A percentile compares a stretch with the other conserved stretches of the same genome.
Evolutionary conservation across 1,140 invertebrate species (phyloP).

Genomic region (Euborellia annulipes): DNA sequence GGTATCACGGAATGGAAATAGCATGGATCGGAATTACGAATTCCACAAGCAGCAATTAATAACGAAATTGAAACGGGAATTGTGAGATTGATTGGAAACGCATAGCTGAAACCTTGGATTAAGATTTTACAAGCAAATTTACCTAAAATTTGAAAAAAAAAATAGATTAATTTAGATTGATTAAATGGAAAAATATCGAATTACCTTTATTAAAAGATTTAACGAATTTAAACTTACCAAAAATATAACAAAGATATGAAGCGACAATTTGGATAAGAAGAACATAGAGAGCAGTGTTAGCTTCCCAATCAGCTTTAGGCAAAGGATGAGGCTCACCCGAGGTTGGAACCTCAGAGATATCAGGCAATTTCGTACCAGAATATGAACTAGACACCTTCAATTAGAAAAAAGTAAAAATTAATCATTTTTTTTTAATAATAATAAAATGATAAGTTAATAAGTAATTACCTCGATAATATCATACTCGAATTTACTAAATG

Average conservation of each 20-base stretch:
- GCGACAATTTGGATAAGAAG: slow-evolving; percentile 66
- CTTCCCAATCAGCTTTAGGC: slow-evolving; percentile 37
- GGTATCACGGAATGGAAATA: slow-evolving; percentile 73
- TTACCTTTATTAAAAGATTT: no score
- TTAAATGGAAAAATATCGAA: no score
- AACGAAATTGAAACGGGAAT: slow-evolving; percentile 80
- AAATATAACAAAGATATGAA: slow-evolving; percentile 77
- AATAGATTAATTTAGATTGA: slow-evolving; percentile 3
- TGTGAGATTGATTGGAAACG: slow-evolving; percentile 82
- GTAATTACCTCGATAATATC: slow-evolving; percentile 49
- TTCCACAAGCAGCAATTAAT: slow-evolving; percentile 73
- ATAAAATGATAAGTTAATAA: neutral
- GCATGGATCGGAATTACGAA: slow-evolving; percentile 70
- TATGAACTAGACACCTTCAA: neutral
- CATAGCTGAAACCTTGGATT: slow-evolving; percentile 92
- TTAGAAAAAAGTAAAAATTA: neutral
- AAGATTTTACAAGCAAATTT: slow-evolving; percentile 94
- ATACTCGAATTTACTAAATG: slow-evolving; percentile 64
- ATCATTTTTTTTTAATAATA: neutral
- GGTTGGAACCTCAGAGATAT: slow-evolving; percentile 52
- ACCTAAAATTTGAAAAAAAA: slow-evolving; percentile 34
- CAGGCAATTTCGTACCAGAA: slow-evolving; percentile 38
- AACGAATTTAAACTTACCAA: slow-evolving; percentile 35
- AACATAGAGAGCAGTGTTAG: slow-evolving; percentile 61
- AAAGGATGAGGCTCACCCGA: slow-evolving; percentile 40